Percentiles rank a stretch among this genome's conserved stretches.
Evolutionary conservation across 2,888 invertebrate genomes (phyloP).

Genomic region (Actias luna): DNA sequence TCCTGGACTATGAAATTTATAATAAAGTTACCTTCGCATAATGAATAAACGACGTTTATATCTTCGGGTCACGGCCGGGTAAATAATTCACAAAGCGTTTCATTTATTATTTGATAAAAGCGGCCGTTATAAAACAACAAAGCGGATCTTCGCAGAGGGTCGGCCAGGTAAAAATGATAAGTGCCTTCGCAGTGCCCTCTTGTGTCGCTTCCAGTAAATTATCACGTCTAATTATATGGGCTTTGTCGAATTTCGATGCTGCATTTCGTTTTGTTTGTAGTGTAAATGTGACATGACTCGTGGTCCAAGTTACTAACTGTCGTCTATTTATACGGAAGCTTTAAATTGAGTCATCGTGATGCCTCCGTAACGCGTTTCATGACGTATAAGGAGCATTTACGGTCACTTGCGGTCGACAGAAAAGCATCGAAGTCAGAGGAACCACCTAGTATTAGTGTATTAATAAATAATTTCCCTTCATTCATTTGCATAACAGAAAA

Average conservation of each 20-base stretch:
- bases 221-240: conserved; percentile 72
- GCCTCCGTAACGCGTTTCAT: too few relatives aligned
- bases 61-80: not conserved
- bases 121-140: conserved; percentile 20
- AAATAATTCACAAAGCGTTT: conserved; percentile 24
- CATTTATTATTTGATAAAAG: conserved; percentile 27
- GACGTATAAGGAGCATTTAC: too few relatives aligned
- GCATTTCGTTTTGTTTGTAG: conserved; percentile 73
- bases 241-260: conserved; percentile 68
- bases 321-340: conserved; percentile 11
- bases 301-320: conserved; percentile 29
- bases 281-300: conserved; percentile 35
- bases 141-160: conserved; percentile 18
- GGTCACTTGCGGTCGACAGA: too few relatives aligned
- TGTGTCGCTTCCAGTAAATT: conserved; percentile 54
- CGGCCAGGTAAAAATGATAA: conserved; percentile 56
- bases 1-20: not conserved
- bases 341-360: too few relatives aligned
- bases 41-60: not conserved
- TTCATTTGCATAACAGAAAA: too few relatives aligned
- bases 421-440: too few relatives aligned
- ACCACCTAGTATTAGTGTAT: too few relatives aligned
- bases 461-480: too few relatives aligned
- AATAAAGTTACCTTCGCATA: not conserved
- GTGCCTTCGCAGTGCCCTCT: conserved; percentile 33